Evolutionary conservation across 2,113 vertebrate species (phyloP).

Genomic region (Heterotis niloticus): DNA sequence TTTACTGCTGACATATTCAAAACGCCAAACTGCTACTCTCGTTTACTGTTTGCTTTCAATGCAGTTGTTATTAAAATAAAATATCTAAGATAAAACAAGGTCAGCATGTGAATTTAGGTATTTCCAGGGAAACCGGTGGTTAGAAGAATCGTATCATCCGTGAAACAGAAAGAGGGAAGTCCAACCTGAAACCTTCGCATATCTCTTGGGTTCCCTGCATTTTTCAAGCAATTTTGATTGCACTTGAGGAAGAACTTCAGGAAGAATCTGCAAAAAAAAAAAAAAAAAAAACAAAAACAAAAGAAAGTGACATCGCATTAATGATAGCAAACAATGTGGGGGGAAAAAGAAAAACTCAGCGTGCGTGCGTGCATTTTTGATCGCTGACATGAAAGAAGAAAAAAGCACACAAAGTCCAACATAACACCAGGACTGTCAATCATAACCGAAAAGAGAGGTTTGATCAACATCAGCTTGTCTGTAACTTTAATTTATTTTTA

Average conservation of each 20-base stretch:
- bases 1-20: no score
- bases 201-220: constrained; percentile 87
- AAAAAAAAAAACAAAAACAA: no score
- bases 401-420: no score
- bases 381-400: neutral
- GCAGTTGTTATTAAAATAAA: neutral
- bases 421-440: neutral
- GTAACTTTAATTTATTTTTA: constrained; percentile 44
- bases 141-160: neutral
- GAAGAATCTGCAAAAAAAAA: constrained; percentile 69
- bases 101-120: neutral
- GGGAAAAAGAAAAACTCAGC: neutral
- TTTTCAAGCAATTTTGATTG: constrained; percentile 95
- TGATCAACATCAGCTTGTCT: constrained; percentile 22
- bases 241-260: constrained; percentile 93
- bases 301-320: neutral
- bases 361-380: neutral
- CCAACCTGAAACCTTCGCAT: constrained; percentile 90
- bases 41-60: neutral
- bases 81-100: neutral
- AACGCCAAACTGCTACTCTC: neutral
- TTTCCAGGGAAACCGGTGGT: neutral
- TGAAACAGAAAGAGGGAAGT: neutral
- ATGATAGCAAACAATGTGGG: no score
- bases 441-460: constrained; percentile 31